Base-by-base conservation (phyloP, 37 sponge, comb jelly and placozoan genomes). In the Lycopodina hypogea region DNA sequence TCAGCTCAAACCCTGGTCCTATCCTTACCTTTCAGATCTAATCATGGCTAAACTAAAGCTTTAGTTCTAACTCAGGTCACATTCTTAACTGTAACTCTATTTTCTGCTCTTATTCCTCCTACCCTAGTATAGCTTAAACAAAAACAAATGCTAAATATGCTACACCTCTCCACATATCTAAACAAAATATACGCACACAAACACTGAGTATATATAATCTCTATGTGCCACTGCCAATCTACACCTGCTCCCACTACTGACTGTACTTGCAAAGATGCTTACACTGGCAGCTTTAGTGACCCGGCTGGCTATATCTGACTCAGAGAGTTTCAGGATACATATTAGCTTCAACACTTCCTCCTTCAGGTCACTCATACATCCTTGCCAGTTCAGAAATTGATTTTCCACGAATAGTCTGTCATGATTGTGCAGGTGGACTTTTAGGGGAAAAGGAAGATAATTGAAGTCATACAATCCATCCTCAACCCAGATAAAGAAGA, bases 391-490 rank as follows among this genome's bases (percentile, higher is more conserved):
- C 4, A 1, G 22, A 36, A 48, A 11, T 28, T 60, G 61, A 14
- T 71, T n/a, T 29, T 85, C 67, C 3, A 92, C 8, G 22, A 61
- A 1, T 8, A 8, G 19, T 26, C 18, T 18, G 40, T 85, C 87
- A 30, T 72, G 68, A 0, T 35, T 2, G 9, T 32, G 40, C 32
- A 93, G 51, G 39, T 86, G 88, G 12, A 50, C 62, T 59, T 89
- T 89, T 17, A 90, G 35, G 45, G 90, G 42, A 30, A 79, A 68
- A 3, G 94, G 90, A 1, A 93, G 72, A 21, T 37, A n/a, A 36
- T 45, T n/a, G 68, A 90, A 93, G 30, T 93, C 87, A 53, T 88
- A 93, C 52, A 79, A 38, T 22, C 92, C 88, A 36, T 87, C 85
- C 14, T 76, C 67, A 39, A 87, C 60, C 92, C 92, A 92, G 23